A percentile compares a stretch with the other conserved stretches of the same genome.
These are phyloP conservation scores for Mellivora capensis DNA, from an alignment of 2,113 vertebrate genomes.

Conservation along the genomic window DNA sequence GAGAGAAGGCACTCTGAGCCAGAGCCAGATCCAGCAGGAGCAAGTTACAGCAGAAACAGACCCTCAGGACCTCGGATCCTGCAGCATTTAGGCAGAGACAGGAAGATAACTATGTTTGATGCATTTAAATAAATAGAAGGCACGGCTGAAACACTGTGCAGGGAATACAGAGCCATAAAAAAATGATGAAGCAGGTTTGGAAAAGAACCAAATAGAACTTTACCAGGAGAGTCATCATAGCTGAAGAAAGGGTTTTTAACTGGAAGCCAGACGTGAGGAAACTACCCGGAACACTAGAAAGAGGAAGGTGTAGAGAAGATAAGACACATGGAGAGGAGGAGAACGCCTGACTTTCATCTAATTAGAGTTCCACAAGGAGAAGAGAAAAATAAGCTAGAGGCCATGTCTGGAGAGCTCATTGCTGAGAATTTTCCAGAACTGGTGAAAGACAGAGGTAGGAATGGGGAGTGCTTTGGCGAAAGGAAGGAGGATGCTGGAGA, in stretches of 20 bases:
- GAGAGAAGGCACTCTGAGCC: not conserved
- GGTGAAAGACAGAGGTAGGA: not conserved
- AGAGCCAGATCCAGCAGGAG: not conserved
- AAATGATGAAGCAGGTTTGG: not conserved
- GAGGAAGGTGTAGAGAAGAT: not conserved
- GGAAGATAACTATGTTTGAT: not conserved
- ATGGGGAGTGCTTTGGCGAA: not conserved
- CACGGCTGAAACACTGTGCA: not conserved
- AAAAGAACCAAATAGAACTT: not conserved
- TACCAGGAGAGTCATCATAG: not conserved
- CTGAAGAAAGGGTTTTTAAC: not conserved
- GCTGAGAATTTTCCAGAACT: not conserved
- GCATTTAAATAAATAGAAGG: not conserved
- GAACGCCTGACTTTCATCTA: rapidly evolving
- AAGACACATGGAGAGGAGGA: not conserved
- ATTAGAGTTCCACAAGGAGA: not conserved
- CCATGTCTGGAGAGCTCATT: not conserved
- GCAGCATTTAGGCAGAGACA: rapidly evolving
- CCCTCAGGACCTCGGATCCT: not conserved
- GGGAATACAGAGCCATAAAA: not conserved
- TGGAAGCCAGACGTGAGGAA: not conserved
- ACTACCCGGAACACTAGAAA: not conserved
- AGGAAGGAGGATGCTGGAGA: not conserved
- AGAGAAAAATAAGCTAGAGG: not conserved
- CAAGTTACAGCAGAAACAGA: not conserved